These are phyloP conservation scores for Linnaemya tessellans DNA, from an alignment of 2,888 invertebrate genomes.

Conservation along the genomic window DNA sequence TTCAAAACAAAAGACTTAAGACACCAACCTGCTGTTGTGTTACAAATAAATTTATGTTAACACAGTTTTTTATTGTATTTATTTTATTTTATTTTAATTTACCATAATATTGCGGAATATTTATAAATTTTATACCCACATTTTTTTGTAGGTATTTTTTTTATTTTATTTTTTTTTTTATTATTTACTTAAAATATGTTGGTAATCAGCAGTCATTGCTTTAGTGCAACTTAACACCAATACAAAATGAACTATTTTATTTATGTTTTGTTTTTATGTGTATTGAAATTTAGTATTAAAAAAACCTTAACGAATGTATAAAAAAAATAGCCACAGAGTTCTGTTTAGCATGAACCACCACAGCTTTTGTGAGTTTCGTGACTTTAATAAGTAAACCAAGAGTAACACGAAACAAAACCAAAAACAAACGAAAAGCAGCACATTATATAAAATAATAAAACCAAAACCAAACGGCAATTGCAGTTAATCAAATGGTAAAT, in stretches of 20 bases:
- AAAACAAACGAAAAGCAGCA: constrained; percentile 18
- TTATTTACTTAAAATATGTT: neutral
- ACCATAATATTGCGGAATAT: constrained; percentile 61
- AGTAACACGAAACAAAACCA: neutral
- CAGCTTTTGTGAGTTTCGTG: constrained; percentile 62
- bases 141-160: constrained; percentile 19
- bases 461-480: constrained; percentile 54
- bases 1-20: constrained; percentile 55
- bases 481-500: constrained; percentile 66
- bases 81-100: constrained; percentile 49
- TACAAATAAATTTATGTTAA: constrained; percentile 50
- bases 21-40: constrained; percentile 49
- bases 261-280: constrained; percentile 11
- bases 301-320: constrained; percentile 22
- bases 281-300: neutral
- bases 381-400: constrained; percentile 62
- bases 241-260: constrained; percentile 21
- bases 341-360: constrained; percentile 50
- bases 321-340: constrained; percentile 37
- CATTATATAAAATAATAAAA: constrained; percentile 57
- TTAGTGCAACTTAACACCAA: neutral
- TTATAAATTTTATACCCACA: constrained; percentile 47
- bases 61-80: constrained; percentile 26
- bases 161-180: neutral
- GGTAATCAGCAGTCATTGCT: neutral